Evolutionary conservation across 2,888 invertebrate genomes (phyloP).

Genomic region (Alitta virens): DNA sequence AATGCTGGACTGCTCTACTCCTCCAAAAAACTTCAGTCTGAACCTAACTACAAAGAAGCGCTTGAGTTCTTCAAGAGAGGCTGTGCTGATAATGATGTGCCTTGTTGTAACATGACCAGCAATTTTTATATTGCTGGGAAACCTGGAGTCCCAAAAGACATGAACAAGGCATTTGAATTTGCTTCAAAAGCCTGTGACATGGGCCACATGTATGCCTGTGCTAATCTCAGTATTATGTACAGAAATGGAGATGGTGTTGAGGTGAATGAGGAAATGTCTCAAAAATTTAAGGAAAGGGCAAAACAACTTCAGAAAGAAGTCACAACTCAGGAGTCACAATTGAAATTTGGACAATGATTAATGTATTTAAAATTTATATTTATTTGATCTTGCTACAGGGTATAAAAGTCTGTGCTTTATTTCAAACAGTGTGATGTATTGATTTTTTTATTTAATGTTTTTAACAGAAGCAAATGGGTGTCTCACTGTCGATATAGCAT

Average conservation of each 20-base stretch:
- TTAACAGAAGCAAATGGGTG: too few species aligned
- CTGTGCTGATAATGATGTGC: slow-evolving; percentile 60
- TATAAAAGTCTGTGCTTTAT: too few species aligned
- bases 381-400: too few species aligned
- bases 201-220: slow-evolving; percentile 79
- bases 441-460: too few species aligned
- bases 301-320: slow-evolving; percentile 22
- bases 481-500: too few species aligned
- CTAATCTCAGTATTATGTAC: slow-evolving; percentile 73
- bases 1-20: slow-evolving; percentile 36
- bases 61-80: slow-evolving; percentile 35
- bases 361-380: too few species aligned
- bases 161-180: slow-evolving; percentile 75
- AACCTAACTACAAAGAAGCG: slow-evolving; percentile 33
- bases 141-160: slow-evolving; percentile 62
- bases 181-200: slow-evolving; percentile 79
- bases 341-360: slow-evolving; percentile 21
- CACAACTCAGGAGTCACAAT: slow-evolving; percentile 6
- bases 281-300: slow-evolving; percentile 72
- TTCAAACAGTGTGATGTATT: too few species aligned
- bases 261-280: slow-evolving; percentile 70
- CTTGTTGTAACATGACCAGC: slow-evolving; percentile 78
- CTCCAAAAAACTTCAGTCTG: slow-evolving; percentile 14
- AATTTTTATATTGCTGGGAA: slow-evolving; percentile 76
- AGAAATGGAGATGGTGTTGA: slow-evolving; percentile 74